Conservation (phyloP, 2,888 invertebrate genomes). For the Agrypnus murinus region DNA sequence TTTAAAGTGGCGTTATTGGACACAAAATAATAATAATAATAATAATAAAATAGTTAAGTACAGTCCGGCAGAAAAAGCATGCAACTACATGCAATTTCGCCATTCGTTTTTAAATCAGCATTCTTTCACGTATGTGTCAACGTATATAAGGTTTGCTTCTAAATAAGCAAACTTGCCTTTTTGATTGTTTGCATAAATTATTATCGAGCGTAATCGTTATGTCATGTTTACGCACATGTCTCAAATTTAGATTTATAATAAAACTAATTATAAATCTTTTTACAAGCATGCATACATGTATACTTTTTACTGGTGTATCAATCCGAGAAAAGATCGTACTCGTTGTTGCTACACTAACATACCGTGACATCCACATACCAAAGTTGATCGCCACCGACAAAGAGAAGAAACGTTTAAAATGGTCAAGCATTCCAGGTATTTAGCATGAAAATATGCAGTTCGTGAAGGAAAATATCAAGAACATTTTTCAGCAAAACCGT, state of each 20-base stretch:
- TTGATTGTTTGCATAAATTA: slow-evolving; percentile 6
- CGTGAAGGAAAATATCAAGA: not conserved
- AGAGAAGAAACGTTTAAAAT: no score
- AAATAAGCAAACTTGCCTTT: slow-evolving; percentile 22
- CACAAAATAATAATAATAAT: slow-evolving; percentile 20
- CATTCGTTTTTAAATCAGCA: slow-evolving; percentile 15
- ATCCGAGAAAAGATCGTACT: no score
- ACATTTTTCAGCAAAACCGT: slow-evolving; percentile 2
- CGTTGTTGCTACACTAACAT: no score
- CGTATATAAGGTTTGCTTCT: not conserved
- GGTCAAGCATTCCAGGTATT: slow-evolving; percentile 2
- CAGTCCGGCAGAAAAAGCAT: not conserved
- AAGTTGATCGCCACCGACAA: no score
- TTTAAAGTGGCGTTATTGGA: not conserved
- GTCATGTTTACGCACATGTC: no score
- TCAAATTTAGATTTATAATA: no score
- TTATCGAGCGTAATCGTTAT: no score
- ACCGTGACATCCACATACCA: no score
- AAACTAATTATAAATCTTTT: no score
- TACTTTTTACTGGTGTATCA: no score
- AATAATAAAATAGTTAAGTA: no score
- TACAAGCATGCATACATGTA: no score
- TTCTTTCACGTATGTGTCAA: slow-evolving; percentile 17
- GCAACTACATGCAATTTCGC: slow-evolving; percentile 4
- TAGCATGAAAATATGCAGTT: not conserved